phyloP scores from a whole-genome alignment of 2,888 invertebrate genomes.

The Pinctada fucata region DNA sequence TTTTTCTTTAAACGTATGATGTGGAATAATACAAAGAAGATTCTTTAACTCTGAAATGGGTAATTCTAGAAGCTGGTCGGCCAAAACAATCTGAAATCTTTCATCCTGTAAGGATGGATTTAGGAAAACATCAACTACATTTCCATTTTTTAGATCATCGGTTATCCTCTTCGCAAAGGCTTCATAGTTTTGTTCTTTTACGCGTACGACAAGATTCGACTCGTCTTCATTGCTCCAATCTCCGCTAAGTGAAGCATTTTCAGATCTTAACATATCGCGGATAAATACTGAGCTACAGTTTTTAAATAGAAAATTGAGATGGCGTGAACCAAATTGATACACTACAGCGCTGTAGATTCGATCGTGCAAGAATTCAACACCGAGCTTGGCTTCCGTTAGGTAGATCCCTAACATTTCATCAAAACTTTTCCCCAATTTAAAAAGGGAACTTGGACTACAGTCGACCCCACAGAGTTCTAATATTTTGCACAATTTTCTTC shows the following conservation, averaged over 20 bases:
- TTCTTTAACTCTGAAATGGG: background rate
- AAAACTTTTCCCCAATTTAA: background rate
- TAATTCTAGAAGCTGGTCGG: background rate
- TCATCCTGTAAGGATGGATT: constrained; percentile 5
- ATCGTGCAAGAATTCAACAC: constrained; percentile 3
- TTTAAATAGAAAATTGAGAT: background rate
- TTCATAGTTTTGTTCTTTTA: background rate
- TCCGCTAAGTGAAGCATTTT: background rate
- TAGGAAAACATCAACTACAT: constrained; percentile 4
- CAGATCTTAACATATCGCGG: background rate
- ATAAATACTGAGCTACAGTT: background rate
- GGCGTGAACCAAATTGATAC: background rate
- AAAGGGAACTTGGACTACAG: background rate
- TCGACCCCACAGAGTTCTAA: background rate
- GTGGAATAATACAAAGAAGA: background rate
- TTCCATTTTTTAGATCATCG: background rate
- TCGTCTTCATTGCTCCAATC: background rate
- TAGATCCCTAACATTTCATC: background rate
- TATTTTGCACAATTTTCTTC: background rate
- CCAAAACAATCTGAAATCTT: background rate
- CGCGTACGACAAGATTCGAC: background rate
- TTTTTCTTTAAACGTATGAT: background rate
- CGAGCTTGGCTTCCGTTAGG: background rate
- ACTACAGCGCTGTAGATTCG: constrained; percentile 8
- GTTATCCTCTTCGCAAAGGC: background rate